Evolutionary conservation across 2,797 vertebrate species (phyloP), one percentile per base, ranked within the genome.

Genomic region (Enteromius unitaeniatus): DNA sequence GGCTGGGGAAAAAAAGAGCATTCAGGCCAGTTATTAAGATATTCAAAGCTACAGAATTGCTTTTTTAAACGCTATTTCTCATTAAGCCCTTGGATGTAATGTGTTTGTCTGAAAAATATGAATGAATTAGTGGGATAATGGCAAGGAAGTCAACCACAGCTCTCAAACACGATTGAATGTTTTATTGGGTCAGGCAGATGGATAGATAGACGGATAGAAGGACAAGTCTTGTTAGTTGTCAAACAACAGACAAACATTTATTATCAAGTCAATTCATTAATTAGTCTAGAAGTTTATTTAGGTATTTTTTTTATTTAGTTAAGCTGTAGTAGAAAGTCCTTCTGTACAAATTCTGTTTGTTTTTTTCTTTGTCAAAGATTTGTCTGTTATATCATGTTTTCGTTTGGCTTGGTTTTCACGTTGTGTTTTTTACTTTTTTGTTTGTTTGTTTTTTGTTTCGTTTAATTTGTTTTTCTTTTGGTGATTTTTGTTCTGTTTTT

Each of bases 1-100:
- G 11, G 69, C 23, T 17, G 19, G 14, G 28, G 21, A 21, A 40
- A 51, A 75, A 83, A 67, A 67, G 72, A 55, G 11, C 31, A 68
- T 82, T 21, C 34, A 67, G 17, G 21, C 37, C 34, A 17, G 28
- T 76, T 76, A 51, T 51, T 64, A 26, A 55, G 42, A 74, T 21
- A 13, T 21, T 1, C 17, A 31, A 37, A 37, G 34, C 23, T 2
- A 42, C n/a, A 60, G n/a, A 62, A 76, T 60, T 28, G 34, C 14
- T 31, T 31, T n/a, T 62, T 55, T 21, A 67, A 60, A 28, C 51
- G 13, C 53, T 4, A 34, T 69, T 45, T 45, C 19, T 69, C 26
- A 28, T 65, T 28, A 23, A 23, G 19, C 79, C 2, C 31, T 62
- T 3, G 0, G 8, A 75, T 47, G 42, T 26, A 19, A 55, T 68